Percentiles rank a stretch among this genome's conserved stretches.
Evolutionary conservation across 1,140 invertebrate species (phyloP).

Genomic region (Listronotus bonariensis): DNA sequence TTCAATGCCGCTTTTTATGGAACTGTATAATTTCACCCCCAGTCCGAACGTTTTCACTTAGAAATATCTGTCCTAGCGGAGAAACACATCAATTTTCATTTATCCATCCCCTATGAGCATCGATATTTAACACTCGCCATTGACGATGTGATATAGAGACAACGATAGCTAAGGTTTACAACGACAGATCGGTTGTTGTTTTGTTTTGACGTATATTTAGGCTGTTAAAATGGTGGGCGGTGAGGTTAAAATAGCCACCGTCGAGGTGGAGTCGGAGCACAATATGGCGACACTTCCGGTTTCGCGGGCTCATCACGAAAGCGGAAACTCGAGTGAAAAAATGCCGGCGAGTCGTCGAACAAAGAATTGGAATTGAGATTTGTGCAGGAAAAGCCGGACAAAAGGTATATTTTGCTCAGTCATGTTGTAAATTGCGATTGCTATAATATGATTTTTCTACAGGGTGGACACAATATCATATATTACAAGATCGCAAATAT

Average conservation of each 20-base stretch:
- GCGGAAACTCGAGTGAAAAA: conserved; percentile 59
- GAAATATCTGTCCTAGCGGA: too few species aligned
- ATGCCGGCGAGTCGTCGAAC: conserved; percentile 75
- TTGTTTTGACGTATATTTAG: conserved; percentile 2
- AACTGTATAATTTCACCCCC: not conserved
- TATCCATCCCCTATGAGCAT: conserved; percentile 4
- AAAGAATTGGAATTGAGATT: conserved; percentile 87
- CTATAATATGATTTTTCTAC: not conserved
- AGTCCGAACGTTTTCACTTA: not conserved
- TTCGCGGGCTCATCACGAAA: conserved; percentile 48
- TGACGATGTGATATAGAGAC: conserved; percentile 11
- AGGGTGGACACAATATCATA: too few species aligned
- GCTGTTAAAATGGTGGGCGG: conserved; percentile 63
- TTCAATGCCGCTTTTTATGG: not conserved
- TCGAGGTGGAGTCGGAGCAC: conserved; percentile 79
- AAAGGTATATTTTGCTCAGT: conserved; percentile 65
- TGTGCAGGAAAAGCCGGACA: conserved; percentile 77
- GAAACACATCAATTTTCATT: not conserved
- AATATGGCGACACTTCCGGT: conserved; percentile 85
- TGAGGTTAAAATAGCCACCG: conserved; percentile 84
- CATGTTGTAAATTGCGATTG: conserved; percentile 3
- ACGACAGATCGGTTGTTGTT: conserved; percentile 12
- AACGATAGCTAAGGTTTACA: conserved; percentile 17
- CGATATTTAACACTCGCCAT: not conserved
- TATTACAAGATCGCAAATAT: too few species aligned